A percentile compares a stretch with the other conserved stretches of the same genome.
These are phyloP conservation scores for Eulemur coronatus DNA, from an alignment of 2,797 vertebrate genomes.

Conservation along the genomic window DNA sequence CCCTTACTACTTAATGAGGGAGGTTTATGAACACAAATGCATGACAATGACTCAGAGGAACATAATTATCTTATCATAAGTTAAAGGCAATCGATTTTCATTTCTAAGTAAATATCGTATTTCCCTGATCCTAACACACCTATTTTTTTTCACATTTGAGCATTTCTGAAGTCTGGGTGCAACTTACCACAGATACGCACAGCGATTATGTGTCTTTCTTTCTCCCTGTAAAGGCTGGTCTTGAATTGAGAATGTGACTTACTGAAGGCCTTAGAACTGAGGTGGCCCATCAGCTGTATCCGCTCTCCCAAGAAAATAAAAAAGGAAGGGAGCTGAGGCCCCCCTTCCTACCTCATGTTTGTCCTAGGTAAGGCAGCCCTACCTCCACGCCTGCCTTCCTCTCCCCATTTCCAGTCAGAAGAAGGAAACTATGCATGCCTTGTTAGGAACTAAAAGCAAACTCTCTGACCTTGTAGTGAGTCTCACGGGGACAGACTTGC, in stretches of 20 bases:
- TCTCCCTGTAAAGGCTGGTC: not conserved
- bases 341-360: not conserved
- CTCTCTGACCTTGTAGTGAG: not conserved
- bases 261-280: not conserved
- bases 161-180: constrained; percentile 32
- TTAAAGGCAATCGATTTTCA: constrained; percentile 76
- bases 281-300: not conserved
- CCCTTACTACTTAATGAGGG: constrained; percentile 82
- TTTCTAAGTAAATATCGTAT: constrained; percentile 78
- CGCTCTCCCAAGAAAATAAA: not conserved
- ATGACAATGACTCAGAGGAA: constrained; percentile 84
- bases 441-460: not conserved
- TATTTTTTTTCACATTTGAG: constrained; percentile 6
- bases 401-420: not conserved
- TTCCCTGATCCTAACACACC: constrained; percentile 68
- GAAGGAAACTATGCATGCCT: not conserved
- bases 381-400: too few species aligned
- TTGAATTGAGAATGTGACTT: not conserved
- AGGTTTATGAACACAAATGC: constrained; percentile 80
- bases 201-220: not conserved
- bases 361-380: not conserved
- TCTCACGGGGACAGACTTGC: not conserved
- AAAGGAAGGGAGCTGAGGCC: not conserved
- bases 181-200: not conserved
- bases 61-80: constrained; percentile 84